Base-by-base conservation (phyloP, 2,888 invertebrate genomes). In the Agrochola macilenta region DNA sequence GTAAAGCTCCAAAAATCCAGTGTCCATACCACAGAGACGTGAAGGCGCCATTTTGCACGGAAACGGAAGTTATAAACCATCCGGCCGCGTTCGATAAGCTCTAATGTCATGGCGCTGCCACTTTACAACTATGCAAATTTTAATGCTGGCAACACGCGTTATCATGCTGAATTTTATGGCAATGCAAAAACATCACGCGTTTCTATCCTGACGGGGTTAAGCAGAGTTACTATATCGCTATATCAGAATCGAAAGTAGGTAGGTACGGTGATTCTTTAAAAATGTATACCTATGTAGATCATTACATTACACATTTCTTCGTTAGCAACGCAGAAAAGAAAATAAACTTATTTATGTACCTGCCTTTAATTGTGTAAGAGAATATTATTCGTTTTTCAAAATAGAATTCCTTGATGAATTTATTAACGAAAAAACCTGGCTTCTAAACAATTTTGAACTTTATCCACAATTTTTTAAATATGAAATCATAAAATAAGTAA, bases 41-140 rank as follows among this genome's bases (percentile, higher is more conserved):
- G 71, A 63, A 65, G 69, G 81, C 78, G 79, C 89, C 89, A 84
- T 88, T 83, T 85, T 83, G 71, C 81, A 78, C 80, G 88, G 89
- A 88, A 88, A 81, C 90, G 91, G 91, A 91, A 90, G 89, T 82
- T 87, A 91, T 91, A 91, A 91, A 91, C 86, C 91, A 90, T 86
- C 83, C 89, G 88, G 85, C 79, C 74, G 81, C 80, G 84, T 88
- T 90, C 90, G 91, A 91, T 91, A 91, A 91, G 91, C 91, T 79
- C 89, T 90, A 91, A 90, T 91, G 89, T 88, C 89, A 87, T 83
- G 83, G 73, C 69, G 69, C 75, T 75, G 85, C 83, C 78, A 78
- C 76, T 83, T 89, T 79, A 82, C 84, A 79, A 87, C 84, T 87
- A 89, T 89, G 88, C 84, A 88, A 87, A 90, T 90, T 89, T 89